phyloP scores from a whole-genome alignment of 2,797 vertebrate species.

The Hyperoplus immaculatus region DNA sequence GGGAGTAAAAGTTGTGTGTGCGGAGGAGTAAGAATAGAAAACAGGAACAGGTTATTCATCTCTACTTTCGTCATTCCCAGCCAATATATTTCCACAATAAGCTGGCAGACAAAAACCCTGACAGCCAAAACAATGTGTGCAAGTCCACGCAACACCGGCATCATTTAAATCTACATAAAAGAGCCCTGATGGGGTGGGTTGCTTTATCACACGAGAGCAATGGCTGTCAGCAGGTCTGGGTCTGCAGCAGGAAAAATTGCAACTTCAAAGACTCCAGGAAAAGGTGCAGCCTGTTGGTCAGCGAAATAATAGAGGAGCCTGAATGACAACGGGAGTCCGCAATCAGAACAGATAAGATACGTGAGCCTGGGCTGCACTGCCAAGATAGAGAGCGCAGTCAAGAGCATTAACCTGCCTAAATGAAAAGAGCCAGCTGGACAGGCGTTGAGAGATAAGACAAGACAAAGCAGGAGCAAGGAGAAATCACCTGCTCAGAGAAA shows the following conservation, averaged over 20 bases:
- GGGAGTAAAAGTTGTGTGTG: constrained; percentile 59
- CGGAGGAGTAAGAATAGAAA: constrained; percentile 62
- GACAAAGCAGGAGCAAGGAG: constrained; percentile 41
- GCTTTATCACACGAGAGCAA: constrained; percentile 47
- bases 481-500: constrained; percentile 46
- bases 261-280: constrained; percentile 38
- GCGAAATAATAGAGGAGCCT: constrained; percentile 48
- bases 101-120: constrained; percentile 68
- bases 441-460: constrained; percentile 58
- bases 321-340: constrained; percentile 55
- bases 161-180: constrained; percentile 68
- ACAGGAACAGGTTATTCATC: constrained; percentile 62
- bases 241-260: constrained; percentile 21
- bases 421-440: constrained; percentile 38
- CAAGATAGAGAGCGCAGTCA: constrained; percentile 56
- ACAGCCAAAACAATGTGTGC: constrained; percentile 72
- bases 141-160: constrained; percentile 45
- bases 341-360: constrained; percentile 60
- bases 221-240: constrained; percentile 33
- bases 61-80: constrained; percentile 64
- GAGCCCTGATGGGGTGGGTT: constrained; percentile 28
- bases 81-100: constrained; percentile 63
- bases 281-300: constrained; percentile 41
- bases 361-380: constrained; percentile 49
- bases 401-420: constrained; percentile 61